phyloP scores from a whole-genome alignment of 2,888 invertebrate genomes.

The Aproaerema taeniolella region DNA sequence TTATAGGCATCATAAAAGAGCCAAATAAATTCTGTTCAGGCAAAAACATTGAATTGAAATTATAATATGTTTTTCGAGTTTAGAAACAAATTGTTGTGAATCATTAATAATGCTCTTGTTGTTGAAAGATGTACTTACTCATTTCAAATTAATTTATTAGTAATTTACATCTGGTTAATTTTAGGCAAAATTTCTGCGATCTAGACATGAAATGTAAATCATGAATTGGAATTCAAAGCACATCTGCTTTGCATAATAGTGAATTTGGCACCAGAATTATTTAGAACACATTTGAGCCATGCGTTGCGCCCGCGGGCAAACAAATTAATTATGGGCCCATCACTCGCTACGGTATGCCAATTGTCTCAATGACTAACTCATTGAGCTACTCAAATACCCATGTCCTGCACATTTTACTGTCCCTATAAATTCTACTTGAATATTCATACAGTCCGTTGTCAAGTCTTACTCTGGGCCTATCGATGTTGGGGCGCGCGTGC shows the following conservation, averaged over 20 bases:
- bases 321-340: slow-evolving; percentile 34
- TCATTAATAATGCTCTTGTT: too few species aligned
- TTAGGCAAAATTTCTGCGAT: too few species aligned
- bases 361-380: slow-evolving; percentile 40
- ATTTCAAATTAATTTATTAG: too few species aligned
- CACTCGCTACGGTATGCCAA: slow-evolving; percentile 25
- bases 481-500: slow-evolving; percentile 13
- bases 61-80: too few species aligned
- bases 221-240: too few species aligned
- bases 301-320: slow-evolving; percentile 21
- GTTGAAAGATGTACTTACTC: too few species aligned
- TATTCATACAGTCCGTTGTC: slow-evolving; percentile 21
- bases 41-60: too few species aligned
- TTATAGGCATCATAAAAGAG: too few species aligned
- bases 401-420: slow-evolving; percentile 30
- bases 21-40: too few species aligned
- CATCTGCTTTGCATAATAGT: slow-evolving; percentile 7
- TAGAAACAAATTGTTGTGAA: too few species aligned
- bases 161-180: too few species aligned
- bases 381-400: slow-evolving; percentile 29
- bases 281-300: slow-evolving; percentile 1
- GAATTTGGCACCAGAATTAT: slow-evolving; percentile 1
- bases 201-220: too few species aligned
- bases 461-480: slow-evolving; percentile 11
- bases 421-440: slow-evolving; percentile 31